Conservation (phyloP, 2,113 vertebrate genomes). For the Phalacrocorax aristotelis region DNA sequence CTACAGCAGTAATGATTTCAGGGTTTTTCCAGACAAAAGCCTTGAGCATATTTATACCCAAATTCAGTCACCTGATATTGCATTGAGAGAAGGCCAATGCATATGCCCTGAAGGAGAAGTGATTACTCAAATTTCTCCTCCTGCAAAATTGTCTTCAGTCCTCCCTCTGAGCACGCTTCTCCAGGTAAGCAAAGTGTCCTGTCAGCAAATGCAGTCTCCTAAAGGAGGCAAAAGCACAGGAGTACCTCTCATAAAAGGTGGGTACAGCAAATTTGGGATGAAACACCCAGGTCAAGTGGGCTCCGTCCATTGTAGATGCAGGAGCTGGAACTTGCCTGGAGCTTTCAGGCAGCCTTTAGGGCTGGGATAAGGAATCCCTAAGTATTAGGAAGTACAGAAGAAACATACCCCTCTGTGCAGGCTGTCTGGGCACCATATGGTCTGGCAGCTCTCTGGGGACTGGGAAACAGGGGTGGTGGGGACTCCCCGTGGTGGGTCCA, state of each 20-base stretch:
- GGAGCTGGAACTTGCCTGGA: not conserved
- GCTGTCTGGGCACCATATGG: accelerated
- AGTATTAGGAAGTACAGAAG: not conserved
- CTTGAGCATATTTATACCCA: not conserved
- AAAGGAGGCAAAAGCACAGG: not conserved
- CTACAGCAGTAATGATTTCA: not conserved
- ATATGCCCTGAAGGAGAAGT: not conserved
- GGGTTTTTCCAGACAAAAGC: not conserved
- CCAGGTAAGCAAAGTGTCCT: not conserved
- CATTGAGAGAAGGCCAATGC: not conserved
- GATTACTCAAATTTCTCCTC: not conserved
- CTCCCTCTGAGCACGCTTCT: not conserved
- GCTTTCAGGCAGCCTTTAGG: not conserved
- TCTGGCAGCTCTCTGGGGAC: not conserved
- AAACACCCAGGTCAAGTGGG: not conserved
- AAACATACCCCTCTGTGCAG: not conserved
- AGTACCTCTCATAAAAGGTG: not conserved
- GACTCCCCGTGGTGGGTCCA: not conserved
- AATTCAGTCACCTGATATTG: not conserved
- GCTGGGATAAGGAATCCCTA: not conserved
- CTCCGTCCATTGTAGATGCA: not conserved
- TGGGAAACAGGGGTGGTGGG: not conserved
- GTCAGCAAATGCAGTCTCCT: not conserved
- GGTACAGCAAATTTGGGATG: not conserved
- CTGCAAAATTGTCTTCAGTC: not conserved